Conservation (phyloP, 2,888 invertebrate genomes). For the Cephus sareptanus region DNA sequence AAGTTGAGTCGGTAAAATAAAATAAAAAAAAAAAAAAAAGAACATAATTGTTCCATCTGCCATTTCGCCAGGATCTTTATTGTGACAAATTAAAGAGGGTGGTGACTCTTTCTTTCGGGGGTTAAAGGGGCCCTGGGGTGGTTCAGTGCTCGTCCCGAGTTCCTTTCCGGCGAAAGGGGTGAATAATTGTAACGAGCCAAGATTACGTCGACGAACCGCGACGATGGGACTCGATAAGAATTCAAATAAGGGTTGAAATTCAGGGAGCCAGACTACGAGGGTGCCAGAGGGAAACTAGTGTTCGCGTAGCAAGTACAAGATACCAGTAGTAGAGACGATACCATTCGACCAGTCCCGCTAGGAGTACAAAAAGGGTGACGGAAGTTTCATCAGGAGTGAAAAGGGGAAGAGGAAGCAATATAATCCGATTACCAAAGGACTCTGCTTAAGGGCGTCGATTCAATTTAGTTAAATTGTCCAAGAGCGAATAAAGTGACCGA, state of each 20-base stretch:
- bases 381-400: background rate
- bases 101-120: slow-evolving; percentile 15
- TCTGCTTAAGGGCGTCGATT: background rate
- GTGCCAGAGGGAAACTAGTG: background rate
- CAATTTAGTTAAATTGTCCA: slow-evolving; percentile 39
- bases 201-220: slow-evolving; percentile 31
- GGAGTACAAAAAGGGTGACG: background rate
- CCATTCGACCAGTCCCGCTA: background rate
- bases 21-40: background rate
- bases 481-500: slow-evolving; percentile 37
- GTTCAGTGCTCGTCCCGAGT: slow-evolving; percentile 12
- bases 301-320: background rate
- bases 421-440: background rate
- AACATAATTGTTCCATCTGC: background rate
- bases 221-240: slow-evolving; percentile 43
- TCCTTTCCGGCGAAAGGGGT: slow-evolving; percentile 40
- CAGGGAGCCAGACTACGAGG: background rate
- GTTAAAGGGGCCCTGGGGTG: slow-evolving; percentile 11
- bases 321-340: background rate
- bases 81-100: slow-evolving; percentile 48
- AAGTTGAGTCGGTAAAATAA: background rate
- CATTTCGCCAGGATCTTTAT: slow-evolving; percentile 16
- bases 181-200: slow-evolving; percentile 58
- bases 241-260: slow-evolving; percentile 35
- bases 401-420: background rate